Percentiles rank a stretch among this genome's conserved stretches.
phyloP scores from a whole-genome alignment of 2,888 invertebrate species.

The Lobophora halterata region DNA sequence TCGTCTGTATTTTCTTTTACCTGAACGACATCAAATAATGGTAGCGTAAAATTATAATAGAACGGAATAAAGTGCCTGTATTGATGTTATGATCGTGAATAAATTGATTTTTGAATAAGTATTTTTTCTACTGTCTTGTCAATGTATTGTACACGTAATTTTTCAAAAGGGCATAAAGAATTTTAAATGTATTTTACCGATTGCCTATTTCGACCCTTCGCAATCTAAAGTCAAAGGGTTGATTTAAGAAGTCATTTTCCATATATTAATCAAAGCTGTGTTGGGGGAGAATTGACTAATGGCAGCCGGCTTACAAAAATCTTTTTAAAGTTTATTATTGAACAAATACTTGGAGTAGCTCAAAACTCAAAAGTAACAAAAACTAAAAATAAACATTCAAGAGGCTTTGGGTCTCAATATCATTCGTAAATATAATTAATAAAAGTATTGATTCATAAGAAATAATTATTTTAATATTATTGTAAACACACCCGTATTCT shows the following conservation, averaged over 20 bases:
- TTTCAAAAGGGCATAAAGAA: not conserved
- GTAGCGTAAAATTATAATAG: too few species aligned
- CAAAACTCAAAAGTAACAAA: not conserved
- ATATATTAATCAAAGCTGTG: constrained; percentile 9
- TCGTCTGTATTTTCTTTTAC: too few species aligned
- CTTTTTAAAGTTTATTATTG: not conserved
- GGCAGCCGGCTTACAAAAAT: not conserved
- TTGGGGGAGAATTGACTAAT: not conserved
- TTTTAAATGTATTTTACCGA: constrained; percentile 6
- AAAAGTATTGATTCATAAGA: too few species aligned
- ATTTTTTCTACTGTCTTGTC: too few species aligned
- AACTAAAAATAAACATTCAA: constrained; percentile 1
- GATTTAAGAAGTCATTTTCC: constrained; percentile 1
- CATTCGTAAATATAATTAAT: too few species aligned
- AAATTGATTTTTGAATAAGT: not conserved
- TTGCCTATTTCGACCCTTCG: constrained; percentile 6
- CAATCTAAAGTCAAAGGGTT: not conserved
- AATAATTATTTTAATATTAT: too few species aligned
- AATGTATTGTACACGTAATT: not conserved
- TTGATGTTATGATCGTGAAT: constrained; percentile 2
- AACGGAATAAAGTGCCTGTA: too few species aligned
- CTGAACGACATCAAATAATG: too few species aligned
- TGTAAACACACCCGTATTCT: too few species aligned
- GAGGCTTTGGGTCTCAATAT: too few species aligned
- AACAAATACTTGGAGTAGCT: too few species aligned